These are phyloP conservation scores for Amphipoea lucens DNA, from an alignment of 2,888 invertebrate species.

Conservation along the genomic window DNA sequence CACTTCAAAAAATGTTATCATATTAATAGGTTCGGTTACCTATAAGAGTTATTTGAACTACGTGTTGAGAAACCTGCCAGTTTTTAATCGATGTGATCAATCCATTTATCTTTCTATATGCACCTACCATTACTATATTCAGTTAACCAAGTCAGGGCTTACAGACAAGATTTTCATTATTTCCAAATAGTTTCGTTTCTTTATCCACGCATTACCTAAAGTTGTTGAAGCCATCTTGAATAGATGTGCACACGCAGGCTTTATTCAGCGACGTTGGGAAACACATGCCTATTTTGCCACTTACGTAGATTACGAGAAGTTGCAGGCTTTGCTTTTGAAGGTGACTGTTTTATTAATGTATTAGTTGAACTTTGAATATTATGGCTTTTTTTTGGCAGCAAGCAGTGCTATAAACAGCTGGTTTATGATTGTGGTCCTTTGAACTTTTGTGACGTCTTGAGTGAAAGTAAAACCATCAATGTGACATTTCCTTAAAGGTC, in stretches of 20 bases:
- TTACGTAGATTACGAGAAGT: constrained; percentile 29
- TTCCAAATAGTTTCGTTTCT: constrained; percentile 34
- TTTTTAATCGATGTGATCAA: no score
- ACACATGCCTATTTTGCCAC: constrained; percentile 40
- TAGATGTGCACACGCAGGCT: constrained; percentile 52
- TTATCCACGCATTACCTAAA: constrained; percentile 38
- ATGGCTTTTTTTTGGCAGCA: constrained; percentile 6
- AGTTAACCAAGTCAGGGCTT: neutral
- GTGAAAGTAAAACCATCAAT: neutral
- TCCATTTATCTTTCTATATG: no score
- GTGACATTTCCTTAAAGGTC: neutral
- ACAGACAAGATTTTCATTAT: constrained; percentile 4
- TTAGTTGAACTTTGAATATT: constrained; percentile 34
- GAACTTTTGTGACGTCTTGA: neutral
- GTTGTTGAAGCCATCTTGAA: constrained; percentile 39
- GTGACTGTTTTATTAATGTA: constrained; percentile 42
- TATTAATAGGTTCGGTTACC: no score
- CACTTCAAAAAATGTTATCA: no score
- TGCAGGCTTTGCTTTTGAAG: constrained; percentile 35
- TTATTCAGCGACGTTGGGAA: constrained; percentile 45
- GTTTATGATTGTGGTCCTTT: neutral
- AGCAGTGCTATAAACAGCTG: constrained; percentile 9
- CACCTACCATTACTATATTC: neutral
- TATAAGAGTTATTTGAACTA: no score
- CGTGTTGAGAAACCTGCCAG: no score